Percentiles rank a stretch among this genome's conserved stretches.
Evolutionary conservation across 2,113 vertebrate genomes (phyloP).

Genomic region (Brienomyrus longianalis): DNA sequence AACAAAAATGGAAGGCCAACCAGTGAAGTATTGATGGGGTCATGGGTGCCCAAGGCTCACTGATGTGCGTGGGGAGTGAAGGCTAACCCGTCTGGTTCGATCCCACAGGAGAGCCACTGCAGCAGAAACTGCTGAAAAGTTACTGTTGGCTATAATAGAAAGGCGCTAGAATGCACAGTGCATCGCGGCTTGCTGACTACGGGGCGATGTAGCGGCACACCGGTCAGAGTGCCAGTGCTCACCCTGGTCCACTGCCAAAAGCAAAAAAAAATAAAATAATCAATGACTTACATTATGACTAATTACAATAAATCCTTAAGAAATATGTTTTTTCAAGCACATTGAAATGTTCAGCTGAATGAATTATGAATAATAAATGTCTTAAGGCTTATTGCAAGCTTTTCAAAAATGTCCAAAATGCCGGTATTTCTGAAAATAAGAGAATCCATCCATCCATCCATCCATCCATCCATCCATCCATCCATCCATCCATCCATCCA

Average conservation of each 20-base stretch:
- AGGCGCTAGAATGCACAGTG: neutral
- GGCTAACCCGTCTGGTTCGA: neutral
- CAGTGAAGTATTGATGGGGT: neutral
- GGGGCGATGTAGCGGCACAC: neutral
- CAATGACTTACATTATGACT: neutral
- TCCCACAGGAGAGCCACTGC: neutral
- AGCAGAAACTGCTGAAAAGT: neutral
- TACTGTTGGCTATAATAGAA: neutral
- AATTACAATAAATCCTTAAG: neutral
- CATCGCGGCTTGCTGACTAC: neutral
- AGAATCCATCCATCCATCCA: slow-evolving; percentile 13
- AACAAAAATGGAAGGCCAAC: neutral
- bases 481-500: neutral
- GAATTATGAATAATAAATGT: neutral
- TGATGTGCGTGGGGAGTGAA: neutral
- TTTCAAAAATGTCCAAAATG: neutral
- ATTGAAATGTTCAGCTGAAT: neutral
- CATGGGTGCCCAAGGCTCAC: neutral
- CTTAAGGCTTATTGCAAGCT: neutral
- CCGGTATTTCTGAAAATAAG: neutral
- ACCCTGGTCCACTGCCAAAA: neutral
- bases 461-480: neutral
- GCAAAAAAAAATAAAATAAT: neutral
- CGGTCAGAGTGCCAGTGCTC: neutral
- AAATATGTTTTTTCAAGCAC: neutral